Conservation (phyloP, 2,888 invertebrate genomes). For the Lasioglossum marginatum region DNA sequence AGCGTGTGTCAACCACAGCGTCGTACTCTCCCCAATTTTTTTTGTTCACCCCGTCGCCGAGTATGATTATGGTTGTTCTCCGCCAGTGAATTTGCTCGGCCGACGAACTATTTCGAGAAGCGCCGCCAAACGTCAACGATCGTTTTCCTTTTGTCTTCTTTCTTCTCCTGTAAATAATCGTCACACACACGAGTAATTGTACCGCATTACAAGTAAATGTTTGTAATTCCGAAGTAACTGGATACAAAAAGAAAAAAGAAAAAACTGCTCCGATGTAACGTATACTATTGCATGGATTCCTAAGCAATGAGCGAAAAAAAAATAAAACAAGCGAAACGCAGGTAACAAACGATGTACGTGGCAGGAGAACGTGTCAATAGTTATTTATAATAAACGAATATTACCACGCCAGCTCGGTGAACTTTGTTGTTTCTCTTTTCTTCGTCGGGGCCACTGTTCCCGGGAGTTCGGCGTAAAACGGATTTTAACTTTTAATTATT, state of each 20-base stretch:
- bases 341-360: conserved; percentile 73
- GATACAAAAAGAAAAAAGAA: conserved; percentile 26
- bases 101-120: neutral
- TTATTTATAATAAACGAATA: conserved; percentile 82
- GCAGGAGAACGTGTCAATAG: conserved; percentile 78
- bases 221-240: conserved; percentile 76
- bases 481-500: no score
- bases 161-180: conserved; percentile 79
- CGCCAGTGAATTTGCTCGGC: neutral
- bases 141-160: conserved; percentile 48
- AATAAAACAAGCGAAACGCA: conserved; percentile 50
- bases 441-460: neutral
- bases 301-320: conserved; percentile 61
- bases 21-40: neutral
- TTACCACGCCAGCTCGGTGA: conserved; percentile 70
- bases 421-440: neutral
- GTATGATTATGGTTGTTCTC: neutral
- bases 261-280: conserved; percentile 70
- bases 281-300: conserved; percentile 69
- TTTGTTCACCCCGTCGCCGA: neutral
- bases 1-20: neutral
- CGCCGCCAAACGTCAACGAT: conserved; percentile 52
- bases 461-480: no score
- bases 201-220: conserved; percentile 76
- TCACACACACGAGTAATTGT: conserved; percentile 77